Base-by-base conservation (phyloP, 2,888 invertebrate species). In the Augiades crinisus region DNA sequence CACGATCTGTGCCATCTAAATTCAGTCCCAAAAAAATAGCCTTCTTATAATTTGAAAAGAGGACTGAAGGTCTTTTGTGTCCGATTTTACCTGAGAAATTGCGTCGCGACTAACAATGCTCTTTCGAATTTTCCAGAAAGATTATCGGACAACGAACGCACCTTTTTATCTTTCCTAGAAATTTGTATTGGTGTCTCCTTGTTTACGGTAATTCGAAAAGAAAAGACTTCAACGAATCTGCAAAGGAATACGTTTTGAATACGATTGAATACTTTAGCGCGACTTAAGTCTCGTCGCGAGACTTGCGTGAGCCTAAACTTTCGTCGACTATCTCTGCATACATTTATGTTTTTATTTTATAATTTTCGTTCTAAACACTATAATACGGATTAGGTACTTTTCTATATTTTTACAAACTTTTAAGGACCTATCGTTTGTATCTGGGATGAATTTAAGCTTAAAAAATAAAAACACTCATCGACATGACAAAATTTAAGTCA, bases 221-320 rank as follows among this genome's bases (percentile, higher is more conserved):
- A 65, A 70, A 68, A 70, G 72, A 71, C 63, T 58, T 71, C 64
- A 70, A 71, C 70, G 70, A 64, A 59, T 62, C 58, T 43, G 19
- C 16, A 8, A 12, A 33, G 24, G 41, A 24, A 17, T 40, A 33
- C 5, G 2, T 16, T 12, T 24, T 17, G 24, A 24, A 21, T 8
- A 7, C 13, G 5, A 7, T 13, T 7, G 22, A 6, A 31, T 31
- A 30, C 16, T 40, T 31, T 40, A 33, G 8, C 24, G 13, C n/a
- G 24, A n/a, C n/a, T n/a, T n/a, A n/a, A 1, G 22, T 16, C 4
- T 46, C 1, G 8, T 19, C 7, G 24, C 6, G 7, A 2, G 12
- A 5, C 5, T 12, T 43, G 31, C 5, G 10, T 3, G 8, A 41
- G 7, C 10, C 12, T 8, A 21, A 7, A n/a, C n/a, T n/a, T n/a